Evolutionary conservation across 1,140 invertebrate genomes (phyloP).

Genomic region (Cherax destructor): DNA sequence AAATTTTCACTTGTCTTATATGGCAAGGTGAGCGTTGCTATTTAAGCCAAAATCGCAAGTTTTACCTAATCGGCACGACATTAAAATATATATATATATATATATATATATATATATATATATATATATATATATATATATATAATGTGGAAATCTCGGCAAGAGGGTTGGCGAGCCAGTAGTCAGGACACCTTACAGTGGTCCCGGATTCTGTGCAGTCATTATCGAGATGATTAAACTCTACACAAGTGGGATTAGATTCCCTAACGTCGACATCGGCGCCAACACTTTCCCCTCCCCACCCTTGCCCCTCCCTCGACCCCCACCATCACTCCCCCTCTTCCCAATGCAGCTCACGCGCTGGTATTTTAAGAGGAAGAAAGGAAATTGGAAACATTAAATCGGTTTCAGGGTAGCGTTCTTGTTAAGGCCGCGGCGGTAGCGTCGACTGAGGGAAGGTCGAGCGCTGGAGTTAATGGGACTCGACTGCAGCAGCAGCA

Average conservation of each 20-base stretch:
- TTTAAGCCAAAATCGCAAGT: no score
- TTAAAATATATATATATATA: no score
- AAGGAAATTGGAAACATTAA: not conserved
- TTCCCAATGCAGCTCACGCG: not conserved
- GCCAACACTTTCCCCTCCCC: not conserved
- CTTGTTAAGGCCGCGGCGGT: not conserved
- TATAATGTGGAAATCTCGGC: no score
- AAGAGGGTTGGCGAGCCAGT: not conserved
- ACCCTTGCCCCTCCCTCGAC: no score
- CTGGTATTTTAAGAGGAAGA: not conserved
- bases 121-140: no score
- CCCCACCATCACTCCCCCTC: no score
- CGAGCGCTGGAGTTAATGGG: no score
- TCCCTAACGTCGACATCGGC: not conserved
- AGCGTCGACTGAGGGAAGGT: not conserved
- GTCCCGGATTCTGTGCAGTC: not conserved
- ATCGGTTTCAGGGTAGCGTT: not conserved
- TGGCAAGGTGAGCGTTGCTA: no score
- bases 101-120: no score
- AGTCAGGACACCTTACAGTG: not conserved
- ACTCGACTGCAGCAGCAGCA: no score
- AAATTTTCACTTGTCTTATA: no score
- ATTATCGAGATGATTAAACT: conserved; percentile 17
- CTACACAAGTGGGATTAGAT: conserved; percentile 2
- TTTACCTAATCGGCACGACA: no score